Conservation (phyloP, 2,797 vertebrate species). For the Xenentodon cancila region DNA sequence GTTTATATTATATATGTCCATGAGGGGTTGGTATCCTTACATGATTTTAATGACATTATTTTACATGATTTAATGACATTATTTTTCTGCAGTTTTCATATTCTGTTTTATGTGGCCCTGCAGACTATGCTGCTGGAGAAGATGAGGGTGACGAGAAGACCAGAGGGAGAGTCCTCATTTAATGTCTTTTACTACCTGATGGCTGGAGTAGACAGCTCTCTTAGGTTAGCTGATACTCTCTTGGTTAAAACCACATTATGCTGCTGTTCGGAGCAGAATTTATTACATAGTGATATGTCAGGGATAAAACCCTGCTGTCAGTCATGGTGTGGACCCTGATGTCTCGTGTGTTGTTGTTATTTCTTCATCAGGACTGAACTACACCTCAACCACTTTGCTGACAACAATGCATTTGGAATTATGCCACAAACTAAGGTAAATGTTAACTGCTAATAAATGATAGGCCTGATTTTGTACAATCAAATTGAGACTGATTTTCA, state of each 20-base stretch:
- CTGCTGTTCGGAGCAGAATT: slow-evolving; percentile 2
- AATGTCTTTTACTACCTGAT: slow-evolving; percentile 97
- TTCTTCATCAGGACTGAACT: slow-evolving; percentile 89
- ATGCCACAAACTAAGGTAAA: slow-evolving; percentile 88
- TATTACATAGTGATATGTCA: slow-evolving; percentile 11
- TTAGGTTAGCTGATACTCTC: slow-evolving; percentile 80
- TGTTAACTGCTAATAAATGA: slow-evolving; percentile 1
- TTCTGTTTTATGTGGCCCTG: slow-evolving; percentile 15
- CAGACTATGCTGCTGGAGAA: slow-evolving; percentile 98
- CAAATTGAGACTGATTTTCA: background rate
- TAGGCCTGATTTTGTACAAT: slow-evolving; percentile 10
- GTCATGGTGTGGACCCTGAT: slow-evolving; percentile 7
- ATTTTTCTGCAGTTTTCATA: background rate
- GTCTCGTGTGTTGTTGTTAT: slow-evolving; percentile 17
- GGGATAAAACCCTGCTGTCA: background rate
- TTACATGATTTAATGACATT: background rate
- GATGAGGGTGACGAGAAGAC: slow-evolving; percentile 88
- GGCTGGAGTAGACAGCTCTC: slow-evolving; percentile 89
- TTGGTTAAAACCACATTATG: slow-evolving; percentile 20
- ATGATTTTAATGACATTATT: background rate
- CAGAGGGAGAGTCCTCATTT: slow-evolving; percentile 89
- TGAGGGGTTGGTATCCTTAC: background rate
- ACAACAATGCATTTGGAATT: slow-evolving; percentile 91
- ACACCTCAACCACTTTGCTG: slow-evolving; percentile 95
- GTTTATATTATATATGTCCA: background rate